Evolutionary conservation across 2,797 vertebrate genomes (phyloP), one percentile per base, ranked within the genome.

Genomic region (Brachyalestes nurse): DNA sequence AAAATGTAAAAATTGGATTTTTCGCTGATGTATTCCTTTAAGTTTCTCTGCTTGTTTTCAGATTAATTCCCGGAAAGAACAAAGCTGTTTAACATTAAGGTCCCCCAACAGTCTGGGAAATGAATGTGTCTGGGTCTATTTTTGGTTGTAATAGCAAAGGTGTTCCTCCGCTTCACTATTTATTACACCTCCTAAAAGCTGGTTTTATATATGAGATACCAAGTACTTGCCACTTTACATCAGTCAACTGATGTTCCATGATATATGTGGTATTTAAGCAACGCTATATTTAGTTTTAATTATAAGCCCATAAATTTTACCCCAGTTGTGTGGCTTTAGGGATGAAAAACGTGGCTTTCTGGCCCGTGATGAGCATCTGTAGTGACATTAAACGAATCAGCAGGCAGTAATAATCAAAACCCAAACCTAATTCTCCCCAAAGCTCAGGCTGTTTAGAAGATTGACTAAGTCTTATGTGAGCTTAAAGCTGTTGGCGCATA

Each of bases 161-260:
- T 64, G 38, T 70, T 65, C 23, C 51, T 28, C 42, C 57, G n/a
- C 25, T 42, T 58, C 19, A 34, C 34, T 75, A 83, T 76, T 83
- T 71, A 72, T 79, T 45, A 42, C 60, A 80, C 58, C 82, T 77
- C 78, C 73, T 73, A 79, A 79, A 80, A 64, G 16, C 34, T 72
- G 49, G 79, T 66, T 83, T 62, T 82, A 57, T 77, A 82, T 28
- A 40, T 38, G 49, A 70, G 58, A 55, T 62, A 49, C 42, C 67
- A 80, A 83, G 76, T 66, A 72, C 55, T 47, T 34, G 28, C 53
- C 53, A 72, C 66, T 6, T 69, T 7, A 70, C 38, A 23, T 65
- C 60, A 49, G 28, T 65, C 70, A 42, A 72, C 47, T 76, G 82
- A 65, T 72, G 25, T 49, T 74, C 25, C 23, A 17, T 73, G 25